Evolutionary conservation across 2,113 vertebrate genomes (phyloP).

Genomic region (Upupa epops): DNA sequence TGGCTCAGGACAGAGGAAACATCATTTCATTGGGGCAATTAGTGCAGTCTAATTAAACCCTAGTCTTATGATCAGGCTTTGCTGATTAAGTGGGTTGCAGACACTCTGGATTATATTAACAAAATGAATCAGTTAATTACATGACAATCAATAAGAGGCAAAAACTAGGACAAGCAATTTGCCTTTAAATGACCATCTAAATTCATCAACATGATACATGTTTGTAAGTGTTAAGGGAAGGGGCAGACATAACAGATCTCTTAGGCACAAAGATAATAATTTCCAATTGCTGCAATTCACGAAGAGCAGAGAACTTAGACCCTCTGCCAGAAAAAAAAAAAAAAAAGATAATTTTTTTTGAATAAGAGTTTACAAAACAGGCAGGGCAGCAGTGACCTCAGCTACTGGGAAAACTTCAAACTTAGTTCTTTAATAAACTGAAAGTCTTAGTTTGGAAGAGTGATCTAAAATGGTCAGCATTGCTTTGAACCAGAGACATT

Average conservation of each 20-base stretch:
- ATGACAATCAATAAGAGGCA: slow-evolving; percentile 65
- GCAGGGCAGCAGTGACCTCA: not conserved
- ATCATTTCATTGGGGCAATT: slow-evolving; percentile 60
- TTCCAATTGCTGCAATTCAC: not conserved
- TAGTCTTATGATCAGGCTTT: slow-evolving; percentile 42
- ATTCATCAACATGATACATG: slow-evolving; percentile 50
- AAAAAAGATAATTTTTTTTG: not conserved
- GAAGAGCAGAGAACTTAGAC: not conserved
- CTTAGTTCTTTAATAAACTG: not conserved
- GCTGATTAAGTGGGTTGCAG: slow-evolving; percentile 57
- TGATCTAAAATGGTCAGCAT: not conserved
- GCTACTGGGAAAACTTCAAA: not conserved
- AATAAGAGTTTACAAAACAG: not conserved
- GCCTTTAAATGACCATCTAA: slow-evolving; percentile 64
- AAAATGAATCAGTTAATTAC: slow-evolving; percentile 58
- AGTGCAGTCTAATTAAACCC: slow-evolving; percentile 52
- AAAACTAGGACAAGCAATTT: slow-evolving; percentile 60
- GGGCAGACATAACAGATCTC: not conserved
- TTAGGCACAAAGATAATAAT: not conserved
- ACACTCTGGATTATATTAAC: slow-evolving; percentile 38
- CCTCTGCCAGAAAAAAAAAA: not conserved
- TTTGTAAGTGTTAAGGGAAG: slow-evolving; percentile 28
- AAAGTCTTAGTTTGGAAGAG: not conserved
- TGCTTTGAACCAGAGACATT: slow-evolving; percentile 10
- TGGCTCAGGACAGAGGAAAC: slow-evolving; percentile 32